phyloP scores from a whole-genome alignment of 2,888 invertebrate species.

The Sinelater perroti region DNA sequence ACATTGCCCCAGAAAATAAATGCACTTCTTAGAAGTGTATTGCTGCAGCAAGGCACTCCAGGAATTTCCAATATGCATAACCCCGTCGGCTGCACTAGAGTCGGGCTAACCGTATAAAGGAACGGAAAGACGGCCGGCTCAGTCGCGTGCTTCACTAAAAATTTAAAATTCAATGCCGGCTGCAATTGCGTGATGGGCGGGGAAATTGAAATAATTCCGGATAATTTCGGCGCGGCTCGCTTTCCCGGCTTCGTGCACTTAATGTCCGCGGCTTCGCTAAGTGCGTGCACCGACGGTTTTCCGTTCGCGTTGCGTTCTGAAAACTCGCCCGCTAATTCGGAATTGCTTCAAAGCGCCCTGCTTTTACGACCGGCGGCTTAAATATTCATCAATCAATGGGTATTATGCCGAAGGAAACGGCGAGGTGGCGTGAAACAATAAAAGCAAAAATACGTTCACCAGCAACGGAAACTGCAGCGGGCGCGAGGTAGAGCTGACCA shows the following conservation, averaged over 20 bases:
- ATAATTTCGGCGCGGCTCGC: slow-evolving; percentile 16
- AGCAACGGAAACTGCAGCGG: neutral
- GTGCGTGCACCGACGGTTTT: neutral
- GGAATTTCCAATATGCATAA: slow-evolving; percentile 16
- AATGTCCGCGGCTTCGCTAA: neutral
- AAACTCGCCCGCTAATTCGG: neutral
- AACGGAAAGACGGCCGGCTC: slow-evolving; percentile 4
- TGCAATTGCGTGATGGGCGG: slow-evolving; percentile 23
- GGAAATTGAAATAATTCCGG: slow-evolving; percentile 26
- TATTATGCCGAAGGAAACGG: too few species aligned
- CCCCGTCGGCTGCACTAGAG: neutral
- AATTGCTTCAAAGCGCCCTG: neutral
- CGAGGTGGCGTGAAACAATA: too few species aligned
- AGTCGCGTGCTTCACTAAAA: slow-evolving; percentile 7
- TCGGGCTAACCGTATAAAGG: neutral
- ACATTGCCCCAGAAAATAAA: slow-evolving; percentile 10
- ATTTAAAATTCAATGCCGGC: slow-evolving; percentile 11
- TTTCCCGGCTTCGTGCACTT: slow-evolving; percentile 6
- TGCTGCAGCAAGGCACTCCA: slow-evolving; percentile 7
- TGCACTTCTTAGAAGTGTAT: slow-evolving; percentile 7
- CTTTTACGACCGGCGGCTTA: neutral
- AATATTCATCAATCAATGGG: too few species aligned
- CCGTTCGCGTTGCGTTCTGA: neutral
- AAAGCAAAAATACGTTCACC: neutral
- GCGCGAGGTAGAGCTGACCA: slow-evolving; percentile 1